Evolutionary conservation across 2,888 invertebrate species (phyloP), one percentile per base, ranked within the genome.

Genomic region (Cheilosia impressa): DNA sequence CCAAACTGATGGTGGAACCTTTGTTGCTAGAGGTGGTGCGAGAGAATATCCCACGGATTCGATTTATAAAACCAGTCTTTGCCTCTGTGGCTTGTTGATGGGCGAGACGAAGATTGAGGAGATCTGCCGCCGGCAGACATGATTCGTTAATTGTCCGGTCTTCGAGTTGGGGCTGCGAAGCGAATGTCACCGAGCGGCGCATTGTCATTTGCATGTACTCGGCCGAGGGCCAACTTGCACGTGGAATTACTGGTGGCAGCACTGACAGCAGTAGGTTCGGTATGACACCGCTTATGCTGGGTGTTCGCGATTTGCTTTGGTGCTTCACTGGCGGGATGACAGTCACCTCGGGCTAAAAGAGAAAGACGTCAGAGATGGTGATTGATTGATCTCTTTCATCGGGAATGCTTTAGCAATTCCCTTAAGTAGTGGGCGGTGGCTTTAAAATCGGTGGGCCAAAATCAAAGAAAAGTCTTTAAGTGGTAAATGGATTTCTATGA

Each of bases 201-300:
- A 93, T 93, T 0, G 94, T 93, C 66, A 92, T 89, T 78, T 94
- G 93, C 91, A 93, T 94, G 55, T 94, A 94, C 89, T 96, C 95
- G 0, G 96, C 95, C 13, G 96, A 95, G 0, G 96, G 96, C 96
- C 96, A 96, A 90, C 95, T 95, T 6, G 96, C 96, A 52, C 96
- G 93, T 0, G 96, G 96, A 69, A 96, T 96, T 65, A 96, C 95
- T 1, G 96, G 96, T 0, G 96, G 96, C 0, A 96, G 92, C 7
- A 96, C 96, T 19, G 96, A 96, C 2, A 96, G 93, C 38, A 96
- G 92, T 9, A 96, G 93, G 92, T 96, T 93, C 0, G 96, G 96
- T 24, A 96, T 92, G 19, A 95, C 95, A 15, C 95, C 95, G 34
- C 94, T 94, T 78, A 95, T 94, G 90, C 95, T 95, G 0, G 95